A percentile compares a stretch with the other conserved stretches of the same genome.
These are phyloP conservation scores for Spilogale gracilis DNA, from an alignment of 2,113 vertebrate genomes.

Conservation along the genomic window DNA sequence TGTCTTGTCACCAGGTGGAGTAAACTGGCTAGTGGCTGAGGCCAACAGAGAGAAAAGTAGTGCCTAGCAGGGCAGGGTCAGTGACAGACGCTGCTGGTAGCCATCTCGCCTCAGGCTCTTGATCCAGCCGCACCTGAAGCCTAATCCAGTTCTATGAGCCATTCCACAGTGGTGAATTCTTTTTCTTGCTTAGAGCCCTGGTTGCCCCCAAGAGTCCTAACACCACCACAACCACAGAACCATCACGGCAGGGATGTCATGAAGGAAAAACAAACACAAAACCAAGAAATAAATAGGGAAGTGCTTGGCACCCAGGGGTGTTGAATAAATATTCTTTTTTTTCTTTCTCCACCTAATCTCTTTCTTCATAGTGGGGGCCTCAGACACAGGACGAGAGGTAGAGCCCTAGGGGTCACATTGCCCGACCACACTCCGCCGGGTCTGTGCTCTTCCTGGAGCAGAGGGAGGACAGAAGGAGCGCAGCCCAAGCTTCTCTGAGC, in stretches of 20 bases:
- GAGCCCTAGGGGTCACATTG: not conserved
- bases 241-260: accelerated
- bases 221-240: not conserved
- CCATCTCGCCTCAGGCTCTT: accelerated
- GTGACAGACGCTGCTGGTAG: not conserved
- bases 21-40: not conserved
- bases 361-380: not conserved
- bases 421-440: not conserved
- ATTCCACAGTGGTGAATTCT: not conserved
- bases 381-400: not conserved
- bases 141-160: not conserved
- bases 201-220: not conserved
- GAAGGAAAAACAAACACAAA: no score
- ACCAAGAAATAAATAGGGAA: not conserved
- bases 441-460: not conserved
- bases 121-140: not conserved
- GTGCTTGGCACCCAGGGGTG: not conserved
- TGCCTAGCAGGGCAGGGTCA: not conserved
- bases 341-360: not conserved
- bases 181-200: not conserved
- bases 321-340: not conserved
- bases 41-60: not conserved
- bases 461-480: not conserved
- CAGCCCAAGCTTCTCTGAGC: not conserved
- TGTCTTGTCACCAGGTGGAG: not conserved